A percentile compares a stretch with the other conserved stretches of the same genome.
These are phyloP conservation scores for Eueremaeus valkanovi DNA, from an alignment of 2,888 invertebrate species.

Conservation along the genomic window DNA sequence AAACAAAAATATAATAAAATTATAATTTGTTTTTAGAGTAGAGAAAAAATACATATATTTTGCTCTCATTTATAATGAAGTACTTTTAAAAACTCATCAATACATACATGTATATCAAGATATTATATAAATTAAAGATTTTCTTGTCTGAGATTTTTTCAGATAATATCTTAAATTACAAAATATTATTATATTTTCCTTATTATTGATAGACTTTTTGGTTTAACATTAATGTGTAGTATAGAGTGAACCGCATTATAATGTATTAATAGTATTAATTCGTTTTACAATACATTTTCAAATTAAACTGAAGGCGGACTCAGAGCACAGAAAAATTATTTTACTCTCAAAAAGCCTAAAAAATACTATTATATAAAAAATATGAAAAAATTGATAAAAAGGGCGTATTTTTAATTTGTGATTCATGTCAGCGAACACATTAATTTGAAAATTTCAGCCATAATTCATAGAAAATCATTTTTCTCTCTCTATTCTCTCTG, in stretches of 20 bases:
- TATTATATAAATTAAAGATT: no score
- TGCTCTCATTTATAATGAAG: no score
- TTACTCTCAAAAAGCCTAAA: neutral
- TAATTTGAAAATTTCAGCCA: conserved; percentile 28
- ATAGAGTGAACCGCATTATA: neutral
- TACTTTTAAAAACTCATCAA: no score
- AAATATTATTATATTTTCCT: conserved; percentile 10
- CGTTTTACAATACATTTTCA: conserved; percentile 22
- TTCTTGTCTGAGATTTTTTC: no score
- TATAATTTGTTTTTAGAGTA: no score
- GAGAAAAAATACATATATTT: no score
- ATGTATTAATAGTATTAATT: conserved; percentile 23
- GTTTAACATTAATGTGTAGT: neutral
- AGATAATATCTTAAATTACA: conserved; percentile 24
- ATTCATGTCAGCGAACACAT: conserved; percentile 31
- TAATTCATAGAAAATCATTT: conserved; percentile 32
- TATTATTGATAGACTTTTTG: conserved; percentile 12
- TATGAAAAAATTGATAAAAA: conserved; percentile 25
- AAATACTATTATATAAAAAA: neutral
- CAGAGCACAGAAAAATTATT: neutral
- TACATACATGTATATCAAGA: no score
- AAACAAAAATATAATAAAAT: no score
- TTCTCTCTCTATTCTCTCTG: conserved; percentile 6
- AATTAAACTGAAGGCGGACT: conserved; percentile 29
- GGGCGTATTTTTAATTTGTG: conserved; percentile 31